These are phyloP conservation scores for Diceros bicornis DNA, from an alignment of 2,797 vertebrate genomes.

Conservation along the genomic window DNA sequence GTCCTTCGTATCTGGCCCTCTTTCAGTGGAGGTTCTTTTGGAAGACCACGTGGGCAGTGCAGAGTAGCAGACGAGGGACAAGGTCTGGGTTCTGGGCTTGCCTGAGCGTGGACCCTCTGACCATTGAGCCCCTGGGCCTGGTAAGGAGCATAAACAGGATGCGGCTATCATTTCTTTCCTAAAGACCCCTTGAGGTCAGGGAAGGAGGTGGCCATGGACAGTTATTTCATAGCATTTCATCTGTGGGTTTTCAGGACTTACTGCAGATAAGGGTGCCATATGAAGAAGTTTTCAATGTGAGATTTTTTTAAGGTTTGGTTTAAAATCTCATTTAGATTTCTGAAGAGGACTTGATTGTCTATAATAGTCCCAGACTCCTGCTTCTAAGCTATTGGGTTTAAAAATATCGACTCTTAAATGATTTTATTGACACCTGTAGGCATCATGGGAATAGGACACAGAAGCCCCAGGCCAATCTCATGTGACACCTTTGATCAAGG, in stretches of 20 bases:
- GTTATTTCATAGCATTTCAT: not conserved
- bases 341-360: not conserved
- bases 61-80: not conserved
- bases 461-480: not conserved
- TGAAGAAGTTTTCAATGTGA: not conserved
- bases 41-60: not conserved
- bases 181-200: not conserved
- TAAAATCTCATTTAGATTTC: not conserved
- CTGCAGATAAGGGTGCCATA: not conserved
- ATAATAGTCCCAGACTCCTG: no score
- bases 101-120: not conserved
- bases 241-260: not conserved
- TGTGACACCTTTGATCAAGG: not conserved
- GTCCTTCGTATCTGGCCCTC: not conserved
- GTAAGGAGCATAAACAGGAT: fast-evolving
- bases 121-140: not conserved
- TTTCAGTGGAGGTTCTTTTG: fast-evolving
- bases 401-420: no score
- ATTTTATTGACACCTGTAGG: not conserved
- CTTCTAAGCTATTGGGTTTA: not conserved
- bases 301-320: not conserved
- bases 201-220: not conserved
- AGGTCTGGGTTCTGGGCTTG: fast-evolving
- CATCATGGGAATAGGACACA: no score
- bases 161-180: not conserved